phyloP scores from a whole-genome alignment of 2,113 vertebrate genomes.

The Heliornis fulica region DNA sequence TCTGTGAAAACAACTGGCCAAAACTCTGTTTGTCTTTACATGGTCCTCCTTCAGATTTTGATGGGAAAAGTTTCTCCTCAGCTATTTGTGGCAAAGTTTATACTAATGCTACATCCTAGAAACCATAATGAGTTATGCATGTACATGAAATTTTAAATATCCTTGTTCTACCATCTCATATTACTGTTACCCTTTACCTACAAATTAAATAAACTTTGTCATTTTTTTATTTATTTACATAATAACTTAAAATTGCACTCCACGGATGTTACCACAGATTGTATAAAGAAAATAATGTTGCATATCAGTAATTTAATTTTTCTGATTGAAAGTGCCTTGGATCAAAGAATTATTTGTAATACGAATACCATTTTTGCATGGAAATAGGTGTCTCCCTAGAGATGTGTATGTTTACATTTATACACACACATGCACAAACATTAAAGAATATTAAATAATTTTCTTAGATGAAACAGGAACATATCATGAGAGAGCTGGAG shows the following conservation, averaged over 20 bases:
- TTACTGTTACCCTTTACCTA: neutral
- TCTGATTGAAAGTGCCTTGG: neutral
- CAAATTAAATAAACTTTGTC: neutral
- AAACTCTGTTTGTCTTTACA: neutral
- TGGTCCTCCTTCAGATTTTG: neutral
- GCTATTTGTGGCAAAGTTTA: neutral
- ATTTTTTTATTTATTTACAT: neutral
- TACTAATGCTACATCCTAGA: neutral
- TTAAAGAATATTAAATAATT: neutral
- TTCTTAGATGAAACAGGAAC: neutral
- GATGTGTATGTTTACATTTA: neutral
- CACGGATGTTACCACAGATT: neutral
- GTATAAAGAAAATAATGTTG: neutral
- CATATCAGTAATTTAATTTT: neutral
- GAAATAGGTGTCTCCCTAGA: neutral
- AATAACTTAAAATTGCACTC: neutral
- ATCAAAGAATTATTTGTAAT: neutral
- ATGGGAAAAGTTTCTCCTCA: neutral
- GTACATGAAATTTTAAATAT: neutral
- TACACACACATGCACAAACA: fast-evolving
- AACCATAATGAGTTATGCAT: fast-evolving
- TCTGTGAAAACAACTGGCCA: neutral
- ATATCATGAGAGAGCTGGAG: neutral
- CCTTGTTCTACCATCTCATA: neutral
- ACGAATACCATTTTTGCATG: neutral